phyloP scores from a whole-genome alignment of 2,797 vertebrate species.

The Dendrocincla fuliginosa region DNA sequence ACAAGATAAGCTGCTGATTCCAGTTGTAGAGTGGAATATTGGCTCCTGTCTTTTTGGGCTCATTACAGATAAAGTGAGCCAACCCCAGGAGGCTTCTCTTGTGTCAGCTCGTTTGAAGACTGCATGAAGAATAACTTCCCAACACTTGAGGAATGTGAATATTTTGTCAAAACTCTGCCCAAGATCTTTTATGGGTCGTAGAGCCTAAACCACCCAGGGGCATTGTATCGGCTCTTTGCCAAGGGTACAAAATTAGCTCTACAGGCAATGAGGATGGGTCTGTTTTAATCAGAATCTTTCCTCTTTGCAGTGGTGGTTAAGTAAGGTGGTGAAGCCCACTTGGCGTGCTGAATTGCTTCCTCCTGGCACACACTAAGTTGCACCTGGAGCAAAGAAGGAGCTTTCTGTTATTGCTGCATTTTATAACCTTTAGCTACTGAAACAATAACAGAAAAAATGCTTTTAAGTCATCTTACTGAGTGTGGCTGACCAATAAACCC shows the following conservation, averaged over 20 bases:
- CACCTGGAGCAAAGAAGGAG: neutral
- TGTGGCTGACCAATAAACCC: neutral
- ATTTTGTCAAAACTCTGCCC: neutral
- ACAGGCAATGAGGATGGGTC: neutral
- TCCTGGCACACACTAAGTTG: neutral
- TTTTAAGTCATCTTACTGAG: neutral
- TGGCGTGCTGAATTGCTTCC: neutral
- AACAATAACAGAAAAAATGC: neutral
- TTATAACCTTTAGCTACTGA: neutral
- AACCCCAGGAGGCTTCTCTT: constrained; percentile 28
- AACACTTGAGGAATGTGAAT: neutral
- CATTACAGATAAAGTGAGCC: neutral
- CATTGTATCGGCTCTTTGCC: neutral
- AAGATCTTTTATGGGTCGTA: neutral
- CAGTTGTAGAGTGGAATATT: neutral
- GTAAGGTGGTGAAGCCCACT: neutral
- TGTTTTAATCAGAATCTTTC: neutral
- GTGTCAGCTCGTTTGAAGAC: constrained; percentile 34
- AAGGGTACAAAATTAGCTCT: neutral
- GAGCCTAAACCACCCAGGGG: neutral
- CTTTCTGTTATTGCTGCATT: neutral
- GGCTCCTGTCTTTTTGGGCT: neutral
- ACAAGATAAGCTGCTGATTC: neutral
- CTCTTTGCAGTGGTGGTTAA: neutral
- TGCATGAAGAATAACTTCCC: neutral